Evolutionary conservation across 2,888 invertebrate species (phyloP).

Genomic region (Miltochrista miniata): DNA sequence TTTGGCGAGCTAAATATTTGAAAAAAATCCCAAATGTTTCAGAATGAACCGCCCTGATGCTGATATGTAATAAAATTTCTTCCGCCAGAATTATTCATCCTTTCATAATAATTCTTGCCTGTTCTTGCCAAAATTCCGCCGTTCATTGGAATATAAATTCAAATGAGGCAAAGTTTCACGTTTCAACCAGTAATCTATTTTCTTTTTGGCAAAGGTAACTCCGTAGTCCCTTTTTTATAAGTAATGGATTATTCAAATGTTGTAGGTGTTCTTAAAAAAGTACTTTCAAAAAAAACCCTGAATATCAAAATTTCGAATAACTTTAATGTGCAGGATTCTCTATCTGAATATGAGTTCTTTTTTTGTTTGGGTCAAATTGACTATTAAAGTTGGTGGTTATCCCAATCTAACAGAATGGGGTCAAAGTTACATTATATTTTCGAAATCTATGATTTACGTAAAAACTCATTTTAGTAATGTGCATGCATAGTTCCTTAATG

Average conservation of each 20-base stretch:
- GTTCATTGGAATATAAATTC: conserved; percentile 5
- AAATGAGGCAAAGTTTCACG: conserved; percentile 7
- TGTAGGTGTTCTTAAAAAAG: conserved; percentile 6
- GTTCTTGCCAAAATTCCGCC: not conserved
- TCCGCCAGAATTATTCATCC: not conserved
- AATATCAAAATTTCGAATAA: not conserved
- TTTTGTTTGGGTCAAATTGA: too few species aligned
- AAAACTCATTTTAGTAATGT: too few species aligned
- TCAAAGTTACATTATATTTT: too few species aligned
- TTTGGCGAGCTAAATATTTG: too few species aligned
- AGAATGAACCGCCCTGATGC: not conserved
- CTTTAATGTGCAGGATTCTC: not conserved
- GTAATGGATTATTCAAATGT: conserved; percentile 6
- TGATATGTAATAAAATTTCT: not conserved
- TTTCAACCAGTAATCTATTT: conserved; percentile 21
- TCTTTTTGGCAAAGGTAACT: conserved; percentile 11
- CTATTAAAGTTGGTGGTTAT: too few species aligned
- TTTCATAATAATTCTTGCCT: not conserved
- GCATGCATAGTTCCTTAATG: too few species aligned
- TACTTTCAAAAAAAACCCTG: conserved; percentile 1
- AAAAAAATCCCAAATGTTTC: not conserved
- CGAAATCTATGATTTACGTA: too few species aligned
- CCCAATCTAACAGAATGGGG: too few species aligned
- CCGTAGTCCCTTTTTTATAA: conserved; percentile 11
- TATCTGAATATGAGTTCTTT: too few species aligned